phyloP scores from a whole-genome alignment of 2,888 invertebrate genomes.

The Ormyrus nitidulus region DNA sequence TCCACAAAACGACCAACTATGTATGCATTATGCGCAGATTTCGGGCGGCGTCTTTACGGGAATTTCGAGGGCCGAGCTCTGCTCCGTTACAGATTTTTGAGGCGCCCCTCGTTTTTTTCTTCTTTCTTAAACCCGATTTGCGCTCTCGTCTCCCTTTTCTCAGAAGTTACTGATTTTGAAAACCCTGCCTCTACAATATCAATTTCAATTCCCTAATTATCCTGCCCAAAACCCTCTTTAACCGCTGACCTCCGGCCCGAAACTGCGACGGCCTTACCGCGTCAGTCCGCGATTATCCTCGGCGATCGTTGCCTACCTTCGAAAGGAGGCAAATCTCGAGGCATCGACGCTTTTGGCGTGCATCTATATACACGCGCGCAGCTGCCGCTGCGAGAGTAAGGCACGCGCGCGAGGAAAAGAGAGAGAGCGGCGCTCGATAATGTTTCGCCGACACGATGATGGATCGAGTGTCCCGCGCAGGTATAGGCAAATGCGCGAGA shows the following conservation, averaged over 20 bases:
- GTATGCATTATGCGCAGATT: background rate
- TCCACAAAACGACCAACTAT: too few species aligned
- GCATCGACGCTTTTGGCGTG: background rate
- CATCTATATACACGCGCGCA: background rate
- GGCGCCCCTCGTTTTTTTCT: too few species aligned
- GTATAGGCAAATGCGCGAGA: conserved; percentile 60
- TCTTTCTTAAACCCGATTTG: background rate
- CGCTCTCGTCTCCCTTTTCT: background rate
- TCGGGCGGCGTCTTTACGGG: background rate
- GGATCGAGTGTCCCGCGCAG: conserved; percentile 67
- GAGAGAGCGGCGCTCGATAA: conserved; percentile 57
- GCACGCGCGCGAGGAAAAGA: background rate
- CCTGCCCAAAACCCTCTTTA: too few species aligned
- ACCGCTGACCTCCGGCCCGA: too few species aligned
- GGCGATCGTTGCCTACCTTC: background rate
- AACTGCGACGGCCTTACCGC: too few species aligned
- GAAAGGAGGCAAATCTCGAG: background rate
- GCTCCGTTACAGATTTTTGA: too few species aligned
- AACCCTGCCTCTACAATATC: too few species aligned
- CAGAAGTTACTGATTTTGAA: too few species aligned
- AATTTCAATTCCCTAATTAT: too few species aligned
- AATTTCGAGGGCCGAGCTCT: background rate
- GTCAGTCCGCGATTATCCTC: conserved; percentile 23
- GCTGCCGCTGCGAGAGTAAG: background rate
- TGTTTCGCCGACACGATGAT: conserved; percentile 73